A percentile compares a stretch with the other conserved stretches of the same genome.
Evolutionary conservation across 2,797 vertebrate species (phyloP).

Genomic region (Labeo calbasu): DNA sequence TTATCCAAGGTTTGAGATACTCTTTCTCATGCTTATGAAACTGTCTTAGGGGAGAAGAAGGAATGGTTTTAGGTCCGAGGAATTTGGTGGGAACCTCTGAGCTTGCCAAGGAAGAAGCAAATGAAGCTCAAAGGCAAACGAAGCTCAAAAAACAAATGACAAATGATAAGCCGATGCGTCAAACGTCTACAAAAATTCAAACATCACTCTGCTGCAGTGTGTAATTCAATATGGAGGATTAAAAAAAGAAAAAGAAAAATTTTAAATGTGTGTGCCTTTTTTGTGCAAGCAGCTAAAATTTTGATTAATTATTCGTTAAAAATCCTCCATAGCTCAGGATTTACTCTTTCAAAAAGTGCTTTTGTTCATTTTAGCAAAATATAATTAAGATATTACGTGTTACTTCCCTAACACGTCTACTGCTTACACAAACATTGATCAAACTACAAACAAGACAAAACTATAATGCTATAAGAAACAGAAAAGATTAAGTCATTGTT

Average conservation of each 20-base stretch:
- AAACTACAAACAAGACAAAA: no score
- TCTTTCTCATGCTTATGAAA: slow-evolving; percentile 32
- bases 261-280: not conserved
- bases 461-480: no score
- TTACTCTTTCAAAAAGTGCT: not conserved
- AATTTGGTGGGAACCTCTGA: slow-evolving; percentile 74
- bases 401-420: no score
- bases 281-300: not conserved
- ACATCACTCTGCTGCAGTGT: not conserved
- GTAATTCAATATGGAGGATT: not conserved
- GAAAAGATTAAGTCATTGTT: no score
- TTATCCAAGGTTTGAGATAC: slow-evolving; percentile 15
- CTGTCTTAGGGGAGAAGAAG: slow-evolving; percentile 46
- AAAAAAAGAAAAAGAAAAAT: no score
- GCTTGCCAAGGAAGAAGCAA: slow-evolving; percentile 71
- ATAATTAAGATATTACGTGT: no score
- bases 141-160: not conserved
- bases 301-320: not conserved
- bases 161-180: not conserved
- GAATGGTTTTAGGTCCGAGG: slow-evolving; percentile 55
- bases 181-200: not conserved
- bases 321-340: not conserved
- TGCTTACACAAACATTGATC: no score
- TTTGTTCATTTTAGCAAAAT: no score
- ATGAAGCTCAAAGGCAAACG: slow-evolving; percentile 68